Base-by-base conservation (phyloP, 2,797 vertebrate species). In the Oreochromis grahami region DNA sequence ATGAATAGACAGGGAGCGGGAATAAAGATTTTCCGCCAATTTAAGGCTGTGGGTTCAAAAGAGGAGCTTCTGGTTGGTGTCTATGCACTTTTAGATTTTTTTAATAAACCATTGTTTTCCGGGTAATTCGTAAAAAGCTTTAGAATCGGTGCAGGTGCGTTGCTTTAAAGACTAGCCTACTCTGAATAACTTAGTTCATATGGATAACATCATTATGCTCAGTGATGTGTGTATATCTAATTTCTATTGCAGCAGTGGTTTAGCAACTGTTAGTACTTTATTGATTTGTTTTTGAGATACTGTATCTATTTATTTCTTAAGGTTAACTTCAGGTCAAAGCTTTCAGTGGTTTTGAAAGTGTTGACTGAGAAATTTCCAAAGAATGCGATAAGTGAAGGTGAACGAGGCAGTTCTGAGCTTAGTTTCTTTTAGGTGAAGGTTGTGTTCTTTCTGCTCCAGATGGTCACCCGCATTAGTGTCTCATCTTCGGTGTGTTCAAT, bases 101-200 rank as follows among this genome's bases (percentile, higher is more conserved):
- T 82, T 90, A 88, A 92, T 90, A 84, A 76, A 80, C 17, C 80
- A 83, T 91, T 91, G 88, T 94, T 92, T 91, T 80, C 53, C 60
- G 50, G 58, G 52, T 86, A 84, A 86, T 76, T 77, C 19, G 24
- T 45, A 76, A 12, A 80, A 77, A 60, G 41, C 38, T 56, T 50
- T 53, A 63, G 63, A 77, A 56, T 32, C 1, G 45, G 83, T 48
- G 83, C 90, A 91, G 79, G 84, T 91, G 88, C 21, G 4, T 17
- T 29, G 81, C 19, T 38, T 88, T 80, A 56, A 88, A 78, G 45
- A 79, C 78, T 82, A 84, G 78, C 82, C 52, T 60, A 92, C 96
- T 93, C 94, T 96, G 95, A 96, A 97, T 82, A 58, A 80, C 45
- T 70, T n/a, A 58, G 14, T 84, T 89, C 15, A 79, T 83, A 85